Evolutionary conservation across 2,797 vertebrate species (phyloP).

Genomic region (Odontamblyopus lacepedii): DNA sequence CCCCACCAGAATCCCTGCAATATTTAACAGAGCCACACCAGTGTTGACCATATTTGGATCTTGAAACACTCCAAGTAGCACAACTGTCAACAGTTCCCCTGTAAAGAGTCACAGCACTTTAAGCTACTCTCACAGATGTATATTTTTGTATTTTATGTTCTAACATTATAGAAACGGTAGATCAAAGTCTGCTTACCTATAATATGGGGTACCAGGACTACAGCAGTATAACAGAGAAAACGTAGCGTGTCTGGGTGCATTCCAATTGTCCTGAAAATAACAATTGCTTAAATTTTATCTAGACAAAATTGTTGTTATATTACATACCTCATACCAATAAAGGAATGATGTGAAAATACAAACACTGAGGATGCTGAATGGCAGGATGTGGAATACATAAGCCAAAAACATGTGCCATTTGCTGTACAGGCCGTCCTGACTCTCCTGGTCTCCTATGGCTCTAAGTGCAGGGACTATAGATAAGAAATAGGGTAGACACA

Average conservation of each 20-base stretch:
- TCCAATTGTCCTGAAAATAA: conserved; percentile 81
- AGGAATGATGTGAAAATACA: conserved; percentile 85
- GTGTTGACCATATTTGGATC: conserved; percentile 91
- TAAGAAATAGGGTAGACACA: background rate
- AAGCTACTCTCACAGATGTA: too few species aligned
- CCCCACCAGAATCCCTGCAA: conserved; percentile 88
- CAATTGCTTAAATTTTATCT: background rate
- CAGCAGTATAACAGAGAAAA: conserved; percentile 88
- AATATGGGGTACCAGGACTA: conserved; percentile 86
- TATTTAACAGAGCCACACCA: conserved; percentile 85
- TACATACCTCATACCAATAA: conserved; percentile 82
- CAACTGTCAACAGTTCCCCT: conserved; percentile 88
- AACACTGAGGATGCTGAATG: conserved; percentile 88
- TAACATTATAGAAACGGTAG: background rate
- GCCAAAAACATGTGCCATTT: conserved; percentile 97
- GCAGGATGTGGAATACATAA: conserved; percentile 89
- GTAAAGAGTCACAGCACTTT: background rate
- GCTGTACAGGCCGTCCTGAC: conserved; percentile 91
- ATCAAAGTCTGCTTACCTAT: conserved; percentile 74
- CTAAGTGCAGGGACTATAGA: conserved; percentile 86
- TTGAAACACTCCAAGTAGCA: conserved; percentile 87
- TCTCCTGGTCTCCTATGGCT: conserved; percentile 92
- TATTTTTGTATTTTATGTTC: background rate
- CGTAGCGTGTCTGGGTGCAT: conserved; percentile 85
- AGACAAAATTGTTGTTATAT: background rate